Evolutionary conservation across 2,113 vertebrate species (phyloP).

Genomic region (Forbesichthys papilliferus): DNA sequence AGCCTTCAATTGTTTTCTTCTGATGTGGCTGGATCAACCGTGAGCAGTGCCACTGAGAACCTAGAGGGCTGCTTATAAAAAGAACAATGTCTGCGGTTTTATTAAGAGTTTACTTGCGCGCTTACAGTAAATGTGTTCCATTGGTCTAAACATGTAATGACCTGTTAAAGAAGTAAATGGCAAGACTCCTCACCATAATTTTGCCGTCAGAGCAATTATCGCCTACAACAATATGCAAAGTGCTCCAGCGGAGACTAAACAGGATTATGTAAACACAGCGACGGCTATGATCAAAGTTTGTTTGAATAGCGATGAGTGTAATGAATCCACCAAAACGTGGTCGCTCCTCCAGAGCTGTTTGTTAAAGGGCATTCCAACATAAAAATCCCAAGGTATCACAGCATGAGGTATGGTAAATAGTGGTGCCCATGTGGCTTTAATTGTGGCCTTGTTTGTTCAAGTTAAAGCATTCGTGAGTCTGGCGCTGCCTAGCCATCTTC

Average conservation of each 20-base stretch:
- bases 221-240: neutral
- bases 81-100: neutral
- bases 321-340: neutral
- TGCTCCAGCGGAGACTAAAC: conserved; percentile 9
- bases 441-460: conserved; percentile 56
- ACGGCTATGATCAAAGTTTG: conserved; percentile 9
- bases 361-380: conserved; percentile 6
- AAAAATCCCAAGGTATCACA: conserved; percentile 1
- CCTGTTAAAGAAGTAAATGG: neutral
- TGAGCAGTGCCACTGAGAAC: neutral
- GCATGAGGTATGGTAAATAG: conserved; percentile 11
- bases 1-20: neutral
- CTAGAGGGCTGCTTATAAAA: neutral
- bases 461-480: conserved; percentile 24
- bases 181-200: conserved; percentile 2
- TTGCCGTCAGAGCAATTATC: neutral
- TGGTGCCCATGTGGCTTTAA: conserved; percentile 57
- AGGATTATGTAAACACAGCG: conserved; percentile 8
- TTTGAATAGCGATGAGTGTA: neutral
- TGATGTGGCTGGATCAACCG: neutral
- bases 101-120: conserved; percentile 1
- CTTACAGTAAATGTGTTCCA: conserved; percentile 1
- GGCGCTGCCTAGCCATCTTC: conserved; percentile 51
- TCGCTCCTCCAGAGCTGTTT: neutral
- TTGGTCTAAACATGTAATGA: conserved; percentile 6